These are phyloP conservation scores for Osmoderma eremita DNA, from an alignment of 2,888 invertebrate genomes.

Conservation along the genomic window DNA sequence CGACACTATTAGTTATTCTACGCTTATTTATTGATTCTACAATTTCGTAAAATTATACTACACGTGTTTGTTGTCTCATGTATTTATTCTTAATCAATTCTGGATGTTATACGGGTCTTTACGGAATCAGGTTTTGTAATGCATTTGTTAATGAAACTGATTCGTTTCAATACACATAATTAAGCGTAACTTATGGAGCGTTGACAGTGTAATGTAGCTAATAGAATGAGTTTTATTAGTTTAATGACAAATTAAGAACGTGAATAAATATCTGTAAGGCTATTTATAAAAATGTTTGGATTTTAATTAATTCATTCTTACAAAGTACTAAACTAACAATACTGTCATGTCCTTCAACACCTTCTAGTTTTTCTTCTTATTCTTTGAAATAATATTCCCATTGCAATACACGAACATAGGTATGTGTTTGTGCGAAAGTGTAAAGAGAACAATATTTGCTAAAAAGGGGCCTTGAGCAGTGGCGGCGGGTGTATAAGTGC, in stretches of 20 bases:
- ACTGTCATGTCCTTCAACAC: no score
- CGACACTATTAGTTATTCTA: conserved; percentile 36
- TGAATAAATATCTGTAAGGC: background rate
- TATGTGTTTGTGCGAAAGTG: no score
- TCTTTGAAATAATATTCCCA: no score
- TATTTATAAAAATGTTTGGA: no score
- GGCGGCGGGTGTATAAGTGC: no score
- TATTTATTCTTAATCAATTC: conserved; percentile 18
- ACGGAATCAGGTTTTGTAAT: conserved; percentile 29
- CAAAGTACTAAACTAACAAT: no score
- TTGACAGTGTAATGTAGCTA: conserved; percentile 6
- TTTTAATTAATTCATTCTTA: no score
- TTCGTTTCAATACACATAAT: conserved; percentile 1
- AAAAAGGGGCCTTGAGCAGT: no score
- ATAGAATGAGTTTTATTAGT: conserved; percentile 8
- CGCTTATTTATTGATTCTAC: conserved; percentile 39
- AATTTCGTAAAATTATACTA: conserved; percentile 39
- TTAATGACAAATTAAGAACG: conserved; percentile 1
- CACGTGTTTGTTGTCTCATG: conserved; percentile 18
- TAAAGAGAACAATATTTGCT: no score
- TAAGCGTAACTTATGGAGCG: conserved; percentile 1
- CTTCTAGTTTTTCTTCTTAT: no score
- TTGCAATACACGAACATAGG: no score
- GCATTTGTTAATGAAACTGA: conserved; percentile 20
- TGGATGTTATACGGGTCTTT: conserved; percentile 15